Percentiles rank a stretch among this genome's conserved stretches.
Evolutionary conservation across 2,888 invertebrate species (phyloP).

Genomic region (Phengaris alcon): DNA sequence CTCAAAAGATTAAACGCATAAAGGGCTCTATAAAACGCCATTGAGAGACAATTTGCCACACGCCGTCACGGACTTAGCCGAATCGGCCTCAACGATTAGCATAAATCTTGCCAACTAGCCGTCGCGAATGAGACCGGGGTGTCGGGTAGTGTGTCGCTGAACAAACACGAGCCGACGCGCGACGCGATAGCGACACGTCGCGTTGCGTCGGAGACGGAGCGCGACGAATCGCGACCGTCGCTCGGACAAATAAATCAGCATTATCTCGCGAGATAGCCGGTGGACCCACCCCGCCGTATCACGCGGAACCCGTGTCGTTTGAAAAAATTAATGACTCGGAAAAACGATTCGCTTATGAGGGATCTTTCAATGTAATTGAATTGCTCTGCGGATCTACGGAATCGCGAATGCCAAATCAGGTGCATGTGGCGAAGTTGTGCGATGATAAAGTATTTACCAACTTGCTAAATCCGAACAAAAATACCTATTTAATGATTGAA

Average conservation of each 20-base stretch:
- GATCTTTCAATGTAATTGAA: slow-evolving; percentile 80
- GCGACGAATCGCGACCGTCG: slow-evolving; percentile 76
- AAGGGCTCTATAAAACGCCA: slow-evolving; percentile 64
- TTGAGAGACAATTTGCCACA: slow-evolving; percentile 74
- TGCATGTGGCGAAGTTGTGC: slow-evolving; percentile 39
- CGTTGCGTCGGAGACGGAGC: slow-evolving; percentile 51
- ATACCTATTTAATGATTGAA: too few relatives aligned
- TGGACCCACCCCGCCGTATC: slow-evolving; percentile 61
- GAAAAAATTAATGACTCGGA: slow-evolving; percentile 80
- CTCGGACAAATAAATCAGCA: slow-evolving; percentile 77
- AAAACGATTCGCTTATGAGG: slow-evolving; percentile 80
- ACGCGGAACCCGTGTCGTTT: slow-evolving; percentile 75
- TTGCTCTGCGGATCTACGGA: slow-evolving; percentile 70
- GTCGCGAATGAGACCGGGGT: slow-evolving; percentile 67
- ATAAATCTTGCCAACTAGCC: slow-evolving; percentile 78
- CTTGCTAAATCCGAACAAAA: too few relatives aligned
- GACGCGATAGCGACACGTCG: slow-evolving; percentile 45
- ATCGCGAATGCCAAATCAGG: slow-evolving; percentile 57
- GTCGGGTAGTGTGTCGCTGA: slow-evolving; percentile 43
- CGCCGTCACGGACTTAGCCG: slow-evolving; percentile 73
- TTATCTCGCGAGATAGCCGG: slow-evolving; percentile 79
- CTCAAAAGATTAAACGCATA: slow-evolving; percentile 53
- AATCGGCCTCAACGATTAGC: slow-evolving; percentile 75
- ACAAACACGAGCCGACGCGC: slow-evolving; percentile 57
- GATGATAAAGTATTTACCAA: not conserved